Percentiles rank a stretch among this genome's conserved stretches.
phyloP scores from a whole-genome alignment of 2,113 vertebrate species.

The Ahaetulla prasina region DNA sequence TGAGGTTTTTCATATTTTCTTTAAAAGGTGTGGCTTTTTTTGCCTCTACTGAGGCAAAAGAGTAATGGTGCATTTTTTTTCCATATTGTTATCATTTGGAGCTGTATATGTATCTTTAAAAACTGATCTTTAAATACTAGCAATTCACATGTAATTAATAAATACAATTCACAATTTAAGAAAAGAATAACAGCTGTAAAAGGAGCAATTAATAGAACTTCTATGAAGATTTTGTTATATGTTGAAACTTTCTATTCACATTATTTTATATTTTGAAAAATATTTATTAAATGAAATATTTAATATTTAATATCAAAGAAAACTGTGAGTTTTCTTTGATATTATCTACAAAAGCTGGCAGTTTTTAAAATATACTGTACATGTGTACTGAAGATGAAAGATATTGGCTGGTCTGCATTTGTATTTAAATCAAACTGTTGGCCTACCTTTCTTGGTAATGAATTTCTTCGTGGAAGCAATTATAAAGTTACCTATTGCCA shows the following conservation, averaged over 20 bases:
- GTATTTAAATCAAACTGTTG: constrained; percentile 32
- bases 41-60: background rate
- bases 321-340: background rate
- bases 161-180: rapidly evolving
- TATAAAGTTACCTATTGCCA: constrained; percentile 60
- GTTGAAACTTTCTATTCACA: background rate
- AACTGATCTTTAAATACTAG: background rate
- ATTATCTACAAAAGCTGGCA: background rate
- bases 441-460: constrained; percentile 36
- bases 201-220: background rate
- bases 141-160: background rate
- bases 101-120: background rate
- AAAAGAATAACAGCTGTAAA: background rate
- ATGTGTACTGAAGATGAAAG: constrained; percentile 6
- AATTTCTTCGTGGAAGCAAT: constrained; percentile 39
- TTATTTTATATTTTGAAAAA: background rate
- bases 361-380: background rate
- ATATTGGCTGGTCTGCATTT: constrained; percentile 32
- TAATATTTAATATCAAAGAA: no score
- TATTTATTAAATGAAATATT: constrained; percentile 15
- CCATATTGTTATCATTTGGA: background rate
- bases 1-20: background rate
- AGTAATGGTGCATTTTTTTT: background rate
- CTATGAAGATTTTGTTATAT: background rate
- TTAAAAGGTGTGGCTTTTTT: background rate